These are phyloP conservation scores for Odobenus rosmarus DNA, from an alignment of 2,113 vertebrate genomes.

Conservation along the genomic window DNA sequence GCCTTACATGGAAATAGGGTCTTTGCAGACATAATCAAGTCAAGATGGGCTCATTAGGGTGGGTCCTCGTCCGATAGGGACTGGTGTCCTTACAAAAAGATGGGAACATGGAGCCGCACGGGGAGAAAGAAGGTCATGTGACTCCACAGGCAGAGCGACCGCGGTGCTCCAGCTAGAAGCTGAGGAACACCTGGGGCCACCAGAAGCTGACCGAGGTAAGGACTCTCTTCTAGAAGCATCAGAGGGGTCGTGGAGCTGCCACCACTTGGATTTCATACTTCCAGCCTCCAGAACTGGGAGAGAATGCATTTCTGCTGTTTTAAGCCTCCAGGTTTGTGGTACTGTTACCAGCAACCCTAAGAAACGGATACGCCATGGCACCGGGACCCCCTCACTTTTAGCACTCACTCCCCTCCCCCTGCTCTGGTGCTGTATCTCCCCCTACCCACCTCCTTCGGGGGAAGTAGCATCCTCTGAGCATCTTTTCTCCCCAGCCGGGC, in stretches of 20 bases:
- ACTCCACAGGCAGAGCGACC: too few relatives aligned
- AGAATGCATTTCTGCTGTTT: not conserved
- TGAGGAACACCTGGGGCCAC: not conserved
- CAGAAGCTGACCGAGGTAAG: too few relatives aligned
- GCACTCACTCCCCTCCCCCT: rapidly evolving
- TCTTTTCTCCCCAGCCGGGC: not conserved
- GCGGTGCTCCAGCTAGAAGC: not conserved
- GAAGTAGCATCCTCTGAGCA: not conserved
- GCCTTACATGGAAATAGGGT: not conserved
- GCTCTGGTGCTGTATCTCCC: not conserved
- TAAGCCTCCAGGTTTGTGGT: not conserved
- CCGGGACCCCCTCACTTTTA: not conserved
- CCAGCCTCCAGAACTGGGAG: not conserved
- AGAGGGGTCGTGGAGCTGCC: too few relatives aligned
- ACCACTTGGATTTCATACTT: not conserved
- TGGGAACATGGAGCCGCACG: not conserved
- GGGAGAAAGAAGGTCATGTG: not conserved
- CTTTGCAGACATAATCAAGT: not conserved
- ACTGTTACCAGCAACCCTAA: not conserved
- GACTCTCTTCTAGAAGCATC: not conserved
- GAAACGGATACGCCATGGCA: rapidly evolving
- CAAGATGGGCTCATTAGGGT: not conserved
- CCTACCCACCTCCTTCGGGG: rapidly evolving
- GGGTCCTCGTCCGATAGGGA: not conserved
- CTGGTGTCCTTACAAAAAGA: not conserved